Percentiles rank a stretch among this genome's conserved stretches.
These are phyloP conservation scores for Macrosteles quadrilineatus DNA, from an alignment of 1,140 invertebrate genomes.

Conservation along the genomic window DNA sequence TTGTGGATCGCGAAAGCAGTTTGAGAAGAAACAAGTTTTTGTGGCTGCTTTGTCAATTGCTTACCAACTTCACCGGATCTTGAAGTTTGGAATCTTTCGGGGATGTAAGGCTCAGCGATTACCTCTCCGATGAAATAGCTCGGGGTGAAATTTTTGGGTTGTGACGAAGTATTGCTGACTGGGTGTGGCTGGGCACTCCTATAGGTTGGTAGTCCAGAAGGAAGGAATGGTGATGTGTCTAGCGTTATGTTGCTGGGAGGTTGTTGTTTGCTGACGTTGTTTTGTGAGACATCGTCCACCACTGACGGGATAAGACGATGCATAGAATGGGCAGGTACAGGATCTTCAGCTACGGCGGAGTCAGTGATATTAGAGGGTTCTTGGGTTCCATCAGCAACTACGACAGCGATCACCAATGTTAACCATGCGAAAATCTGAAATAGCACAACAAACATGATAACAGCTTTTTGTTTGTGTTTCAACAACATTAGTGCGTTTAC, in stretches of 20 bases:
- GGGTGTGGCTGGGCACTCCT: not conserved
- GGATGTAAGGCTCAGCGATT: conserved; percentile 8
- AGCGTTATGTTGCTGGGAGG: not conserved
- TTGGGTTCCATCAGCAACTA: not conserved
- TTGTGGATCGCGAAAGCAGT: not conserved
- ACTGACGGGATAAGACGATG: conserved; percentile 18
- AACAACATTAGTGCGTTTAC: too few species aligned
- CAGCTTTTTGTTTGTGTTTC: too few species aligned
- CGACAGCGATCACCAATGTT: not conserved
- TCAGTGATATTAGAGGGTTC: not conserved
- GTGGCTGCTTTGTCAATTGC: not conserved
- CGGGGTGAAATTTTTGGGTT: not conserved
- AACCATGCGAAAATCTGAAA: not conserved
- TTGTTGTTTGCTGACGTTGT: not conserved
- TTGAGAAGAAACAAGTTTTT: not conserved
- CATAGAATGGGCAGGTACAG: conserved; percentile 5
- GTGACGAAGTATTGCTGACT: not conserved
- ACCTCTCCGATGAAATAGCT: conserved; percentile 20
- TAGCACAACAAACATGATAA: too few species aligned
- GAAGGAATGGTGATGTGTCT: not conserved
- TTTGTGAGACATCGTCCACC: not conserved
- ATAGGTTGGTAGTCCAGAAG: not conserved
- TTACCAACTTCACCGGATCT: not conserved
- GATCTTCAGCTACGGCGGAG: not conserved
- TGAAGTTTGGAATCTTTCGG: not conserved